These are phyloP conservation scores for Phataginus tetradactyla DNA, from an alignment of 2,797 vertebrate species.

Conservation along the genomic window DNA sequence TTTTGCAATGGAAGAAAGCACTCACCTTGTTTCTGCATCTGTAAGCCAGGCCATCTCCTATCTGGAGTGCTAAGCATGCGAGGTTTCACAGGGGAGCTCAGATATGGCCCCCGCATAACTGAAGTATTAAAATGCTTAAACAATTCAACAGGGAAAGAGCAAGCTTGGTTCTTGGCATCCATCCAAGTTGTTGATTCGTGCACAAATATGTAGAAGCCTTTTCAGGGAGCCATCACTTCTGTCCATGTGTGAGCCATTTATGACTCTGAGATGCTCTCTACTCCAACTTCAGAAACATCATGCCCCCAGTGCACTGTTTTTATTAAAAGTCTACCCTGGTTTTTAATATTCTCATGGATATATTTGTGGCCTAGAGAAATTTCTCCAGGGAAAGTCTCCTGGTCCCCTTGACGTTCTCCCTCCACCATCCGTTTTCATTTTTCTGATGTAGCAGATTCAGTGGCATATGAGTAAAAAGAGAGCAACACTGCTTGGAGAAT, in stretches of 20 bases:
- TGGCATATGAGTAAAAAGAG: background rate
- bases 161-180: conserved; percentile 19
- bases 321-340: conserved; percentile 28
- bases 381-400: conserved; percentile 51
- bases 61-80: background rate
- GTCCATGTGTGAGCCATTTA: background rate
- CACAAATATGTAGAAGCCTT: background rate
- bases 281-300: background rate
- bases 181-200: conserved; percentile 32
- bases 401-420: background rate
- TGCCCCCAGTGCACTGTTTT: background rate
- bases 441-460: conserved; percentile 32
- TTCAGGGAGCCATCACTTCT: conserved; percentile 53
- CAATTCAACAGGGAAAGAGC: conserved; percentile 8
- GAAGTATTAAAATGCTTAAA: conserved; percentile 44
- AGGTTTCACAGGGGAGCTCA: background rate
- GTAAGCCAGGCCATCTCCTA: background rate
- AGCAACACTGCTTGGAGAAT: background rate
- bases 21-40: background rate
- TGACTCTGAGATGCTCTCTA: conserved; percentile 13
- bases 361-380: conserved; percentile 12
- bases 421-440: conserved; percentile 22
- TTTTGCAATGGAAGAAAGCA: background rate
- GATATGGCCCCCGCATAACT: background rate
- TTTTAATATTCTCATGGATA: conserved; percentile 50